phyloP scores from a whole-genome alignment of 2,797 vertebrate species.

The Brotula barbata region DNA sequence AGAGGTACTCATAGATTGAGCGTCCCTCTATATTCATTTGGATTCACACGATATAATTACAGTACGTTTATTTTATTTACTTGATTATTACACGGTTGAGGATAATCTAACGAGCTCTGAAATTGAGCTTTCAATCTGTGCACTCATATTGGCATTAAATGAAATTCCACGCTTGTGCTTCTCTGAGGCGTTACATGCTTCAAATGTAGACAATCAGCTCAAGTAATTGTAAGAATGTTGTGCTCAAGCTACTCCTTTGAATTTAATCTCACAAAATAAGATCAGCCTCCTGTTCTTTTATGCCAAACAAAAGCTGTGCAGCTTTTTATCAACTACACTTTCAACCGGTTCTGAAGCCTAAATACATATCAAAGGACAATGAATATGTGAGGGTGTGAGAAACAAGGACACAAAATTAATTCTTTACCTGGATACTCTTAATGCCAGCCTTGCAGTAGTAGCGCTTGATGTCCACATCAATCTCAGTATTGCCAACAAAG shows the following conservation, averaged over 20 bases:
- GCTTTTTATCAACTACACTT: not conserved
- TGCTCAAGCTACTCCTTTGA: not conserved
- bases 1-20: too few species aligned
- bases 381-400: not conserved
- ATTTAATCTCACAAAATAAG: constrained; percentile 2
- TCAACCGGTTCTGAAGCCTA: not conserved
- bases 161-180: not conserved
- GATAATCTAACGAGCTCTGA: not conserved
- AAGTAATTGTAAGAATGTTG: not conserved
- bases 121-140: not conserved
- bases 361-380: not conserved
- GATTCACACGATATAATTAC: too few species aligned
- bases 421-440: constrained; percentile 92
- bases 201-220: not conserved
- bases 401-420: constrained; percentile 4
- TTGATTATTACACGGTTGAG: not conserved
- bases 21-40: too few species aligned
- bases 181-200: not conserved
- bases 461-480: constrained; percentile 94
- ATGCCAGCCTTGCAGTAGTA: constrained; percentile 99
- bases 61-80: not conserved
- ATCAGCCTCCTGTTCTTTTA: not conserved
- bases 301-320: not conserved
- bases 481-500: constrained; percentile 95
- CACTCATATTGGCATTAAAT: not conserved